Conservation (phyloP, 2,797 vertebrate species). For the Malurus splendens region DNA sequence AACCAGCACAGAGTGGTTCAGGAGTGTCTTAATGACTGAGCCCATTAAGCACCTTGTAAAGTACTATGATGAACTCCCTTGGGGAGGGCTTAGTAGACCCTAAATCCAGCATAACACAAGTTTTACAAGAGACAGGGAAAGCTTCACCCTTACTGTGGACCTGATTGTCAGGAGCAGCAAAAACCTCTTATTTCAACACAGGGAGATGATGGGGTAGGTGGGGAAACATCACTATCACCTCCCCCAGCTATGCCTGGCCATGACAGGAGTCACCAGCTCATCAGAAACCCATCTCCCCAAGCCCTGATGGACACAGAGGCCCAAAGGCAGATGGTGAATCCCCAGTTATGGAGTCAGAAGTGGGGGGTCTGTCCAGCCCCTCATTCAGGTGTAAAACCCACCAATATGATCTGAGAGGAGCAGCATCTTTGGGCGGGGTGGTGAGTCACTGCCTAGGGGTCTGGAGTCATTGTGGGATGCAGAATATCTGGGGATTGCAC, state of each 20-base stretch:
- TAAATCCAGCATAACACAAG: neutral
- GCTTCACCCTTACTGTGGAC: neutral
- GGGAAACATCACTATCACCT: neutral
- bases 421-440: neutral
- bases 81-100: neutral
- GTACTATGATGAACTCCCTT: neutral
- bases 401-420: neutral
- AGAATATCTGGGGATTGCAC: neutral
- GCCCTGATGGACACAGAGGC: neutral
- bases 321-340: neutral
- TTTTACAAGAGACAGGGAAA: neutral
- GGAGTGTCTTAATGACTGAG: neutral
- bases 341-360: neutral
- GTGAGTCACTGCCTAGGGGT: rapidly evolving
- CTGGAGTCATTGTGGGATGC: neutral
- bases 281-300: neutral
- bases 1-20: neutral
- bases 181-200: neutral
- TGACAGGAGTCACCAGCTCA: neutral
- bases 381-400: neutral
- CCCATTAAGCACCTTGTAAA: neutral
- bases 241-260: neutral
- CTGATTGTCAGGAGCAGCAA: neutral
- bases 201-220: neutral
- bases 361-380: neutral